These are phyloP conservation scores for Lepidochitona cinerea DNA, from an alignment of 2,888 invertebrate species.

Conservation along the genomic window DNA sequence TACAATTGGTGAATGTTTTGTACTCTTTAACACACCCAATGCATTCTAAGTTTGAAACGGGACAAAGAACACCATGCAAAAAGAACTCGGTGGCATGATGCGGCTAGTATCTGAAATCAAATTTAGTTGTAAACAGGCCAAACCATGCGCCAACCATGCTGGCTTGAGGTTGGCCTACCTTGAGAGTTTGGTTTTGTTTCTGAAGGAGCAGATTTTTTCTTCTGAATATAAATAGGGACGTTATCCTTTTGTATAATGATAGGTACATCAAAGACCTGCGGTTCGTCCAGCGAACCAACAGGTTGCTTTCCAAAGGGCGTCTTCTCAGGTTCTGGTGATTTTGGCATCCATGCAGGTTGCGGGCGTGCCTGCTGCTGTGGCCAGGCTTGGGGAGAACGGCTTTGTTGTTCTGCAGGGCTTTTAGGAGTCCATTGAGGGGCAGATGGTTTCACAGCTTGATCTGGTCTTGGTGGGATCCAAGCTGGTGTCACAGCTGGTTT, in stretches of 20 bases:
- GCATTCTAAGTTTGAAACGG: too few species aligned
- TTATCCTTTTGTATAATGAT: slow-evolving; percentile 1
- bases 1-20: too few species aligned
- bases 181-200: background rate
- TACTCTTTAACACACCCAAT: too few species aligned
- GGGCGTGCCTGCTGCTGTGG: background rate
- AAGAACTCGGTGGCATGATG: too few species aligned
- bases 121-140: too few species aligned
- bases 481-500: background rate
- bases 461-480: background rate
- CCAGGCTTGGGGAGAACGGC: background rate
- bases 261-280: background rate
- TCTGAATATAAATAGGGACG: slow-evolving; percentile 1
- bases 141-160: too few species aligned
- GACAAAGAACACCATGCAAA: too few species aligned
- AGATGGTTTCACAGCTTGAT: background rate
- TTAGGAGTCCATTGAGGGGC: background rate
- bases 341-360: background rate
- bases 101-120: too few species aligned
- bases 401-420: background rate
- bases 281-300: background rate
- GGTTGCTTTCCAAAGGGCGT: background rate
- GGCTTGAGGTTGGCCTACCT: background rate
- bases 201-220: background rate
- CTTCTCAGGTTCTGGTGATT: background rate